These are phyloP conservation scores for Anabas testudineus DNA, from an alignment of 2,797 vertebrate genomes.

Conservation along the genomic window DNA sequence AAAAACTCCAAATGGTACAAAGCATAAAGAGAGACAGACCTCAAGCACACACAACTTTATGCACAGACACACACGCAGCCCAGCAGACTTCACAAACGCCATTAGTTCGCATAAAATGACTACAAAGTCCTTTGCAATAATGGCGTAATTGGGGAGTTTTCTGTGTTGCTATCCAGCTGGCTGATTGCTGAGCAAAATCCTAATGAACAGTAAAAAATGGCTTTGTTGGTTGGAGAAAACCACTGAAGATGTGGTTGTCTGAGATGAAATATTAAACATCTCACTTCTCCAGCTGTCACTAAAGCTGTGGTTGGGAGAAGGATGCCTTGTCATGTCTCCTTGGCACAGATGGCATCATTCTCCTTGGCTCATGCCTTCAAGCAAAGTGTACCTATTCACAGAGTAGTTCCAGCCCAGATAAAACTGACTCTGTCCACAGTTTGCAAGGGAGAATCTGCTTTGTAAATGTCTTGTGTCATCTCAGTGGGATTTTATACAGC, in stretches of 20 bases:
- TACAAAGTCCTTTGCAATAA: constrained; percentile 45
- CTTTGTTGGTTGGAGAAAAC: constrained; percentile 55
- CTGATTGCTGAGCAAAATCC: constrained; percentile 53
- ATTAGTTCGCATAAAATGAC: constrained; percentile 47
- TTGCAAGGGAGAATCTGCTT: constrained; percentile 25
- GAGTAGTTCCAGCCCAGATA: constrained; percentile 40
- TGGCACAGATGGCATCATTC: constrained; percentile 64
- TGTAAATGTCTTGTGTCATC: constrained; percentile 25
- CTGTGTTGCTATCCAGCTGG: constrained; percentile 62
- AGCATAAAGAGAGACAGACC: constrained; percentile 30
- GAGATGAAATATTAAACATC: constrained; percentile 79
- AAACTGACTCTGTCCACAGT: constrained; percentile 38
- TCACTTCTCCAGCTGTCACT: constrained; percentile 75
- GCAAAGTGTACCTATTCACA: constrained; percentile 49
- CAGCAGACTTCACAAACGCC: constrained; percentile 39
- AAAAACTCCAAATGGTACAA: constrained; percentile 39
- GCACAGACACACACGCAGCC: constrained; percentile 19
- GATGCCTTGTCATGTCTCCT: constrained; percentile 61
- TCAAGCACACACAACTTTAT: background rate
- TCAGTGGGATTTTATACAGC: constrained; percentile 29
- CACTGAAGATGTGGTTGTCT: constrained; percentile 54
- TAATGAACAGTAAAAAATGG: constrained; percentile 70
- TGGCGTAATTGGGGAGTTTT: constrained; percentile 65
- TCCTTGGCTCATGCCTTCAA: constrained; percentile 59
- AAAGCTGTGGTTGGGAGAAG: constrained; percentile 52